Evolutionary conservation across 2,797 vertebrate genomes (phyloP), one percentile per base, ranked within the genome.

Genomic region (Coracias cyanogaster): DNA sequence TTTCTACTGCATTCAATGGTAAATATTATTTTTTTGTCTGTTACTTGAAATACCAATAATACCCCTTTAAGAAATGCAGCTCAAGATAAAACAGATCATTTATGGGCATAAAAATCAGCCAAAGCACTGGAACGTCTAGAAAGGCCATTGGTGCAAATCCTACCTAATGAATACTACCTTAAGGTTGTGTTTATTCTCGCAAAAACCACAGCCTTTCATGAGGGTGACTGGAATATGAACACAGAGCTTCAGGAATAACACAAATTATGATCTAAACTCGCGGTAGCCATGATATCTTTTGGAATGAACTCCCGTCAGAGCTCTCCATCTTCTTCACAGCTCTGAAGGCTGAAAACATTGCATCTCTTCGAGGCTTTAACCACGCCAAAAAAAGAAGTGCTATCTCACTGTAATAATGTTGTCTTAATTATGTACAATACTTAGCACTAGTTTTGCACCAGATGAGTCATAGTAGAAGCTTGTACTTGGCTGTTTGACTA

Each of bases 361-460:
- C 90, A 94, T 82, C 74, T 95, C 93, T 84, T 62, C 58, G 82
- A 81, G 78, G 79, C 58, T 93, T 73, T 39, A 94, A 61, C 83
- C 58, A 82, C 10, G 65, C 78, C 78, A 85, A 91, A 95, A 96
- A 94, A 92, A 96, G 90, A 92, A 91, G 81, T 93, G 93, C 72
- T 52, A 86, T 92, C 76, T 96, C 93, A 83, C 94, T 95, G 85
- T 88, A 95, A 95, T 94, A 95, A 95, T 88, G 84, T 83, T 93
- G 82, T 94, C 90, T 96, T 97, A 95, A 97, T 96, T 94, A 96
- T 95, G 95, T 85, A 96, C 95, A 94, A 94, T 92, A 91, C 94
- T 95, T 96, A 95, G 80, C 91, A 87, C 85, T 84, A 72, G 86
- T 69, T 96, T 95, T 92, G 90, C 84, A 97, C 76, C 60, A 91